Evolutionary conservation across 2,888 invertebrate genomes (phyloP), one percentile per base, ranked within the genome.

Genomic region (Eugnorisma glareosa): DNA sequence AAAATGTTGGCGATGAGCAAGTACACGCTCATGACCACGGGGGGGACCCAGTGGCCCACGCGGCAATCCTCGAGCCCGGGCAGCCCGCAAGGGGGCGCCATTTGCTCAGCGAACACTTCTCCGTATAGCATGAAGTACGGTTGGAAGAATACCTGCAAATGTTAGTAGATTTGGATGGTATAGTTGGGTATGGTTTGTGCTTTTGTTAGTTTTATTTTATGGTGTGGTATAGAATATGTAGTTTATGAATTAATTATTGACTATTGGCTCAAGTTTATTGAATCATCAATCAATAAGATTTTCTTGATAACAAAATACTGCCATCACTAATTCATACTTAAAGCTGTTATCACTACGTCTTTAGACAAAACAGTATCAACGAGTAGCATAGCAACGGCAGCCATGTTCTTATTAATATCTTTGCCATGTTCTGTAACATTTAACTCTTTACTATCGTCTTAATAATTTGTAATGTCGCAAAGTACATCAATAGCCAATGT

Each of bases 61-160:
- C 98, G 97, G 94, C 99, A 99, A 54, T 97, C 97, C 76, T 97
- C 97, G 93, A 98, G 97, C 48, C 97, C 97, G 0, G 98, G 97
- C 83, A 97, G 97, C n/a, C 98, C 98, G 92, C 99, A 99, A 8
- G 98, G 98, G 40, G 99, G 99, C 92, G 99, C 99, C 95, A 99
- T 99, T 93, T 98, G 98, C 93, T 99, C 99, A 40, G 99, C 99
- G 95, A 99, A 99, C 88, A 99, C 98, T 97, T 99, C 99, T 89
- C 99, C 99, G 96, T 99, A 99, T 93, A 99, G 97, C 99, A 99
- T 99, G 97, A 99, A 99, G 96, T 99, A 99, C 35, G 99, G 99
- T 96, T 99, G 99, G 96, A 99, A 98, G 97, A 99, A 99, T 78
- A 99, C 98, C 98, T 98, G 96, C 57, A 96, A 96, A 91, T 92